Percentiles rank a stretch among this genome's conserved stretches.
These are phyloP conservation scores for Champsocephalus esox DNA, from an alignment of 2,797 vertebrate species.

Conservation along the genomic window DNA sequence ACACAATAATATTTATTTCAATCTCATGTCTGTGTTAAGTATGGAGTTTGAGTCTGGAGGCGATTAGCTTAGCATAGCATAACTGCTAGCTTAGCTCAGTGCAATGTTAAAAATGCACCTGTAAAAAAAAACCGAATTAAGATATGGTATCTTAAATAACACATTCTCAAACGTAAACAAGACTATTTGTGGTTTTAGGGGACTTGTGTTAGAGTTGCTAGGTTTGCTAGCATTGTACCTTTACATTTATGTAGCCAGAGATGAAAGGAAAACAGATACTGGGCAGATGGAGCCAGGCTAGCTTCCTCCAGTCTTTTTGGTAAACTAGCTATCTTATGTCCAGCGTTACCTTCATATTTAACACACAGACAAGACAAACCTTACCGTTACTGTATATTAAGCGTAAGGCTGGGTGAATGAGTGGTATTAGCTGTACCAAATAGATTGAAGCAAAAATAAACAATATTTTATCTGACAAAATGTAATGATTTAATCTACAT, in stretches of 20 bases:
- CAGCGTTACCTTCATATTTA: neutral
- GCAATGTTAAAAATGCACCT: neutral
- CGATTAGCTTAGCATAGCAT: neutral
- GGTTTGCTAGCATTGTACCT: neutral
- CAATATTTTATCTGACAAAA: no score
- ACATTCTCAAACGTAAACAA: neutral
- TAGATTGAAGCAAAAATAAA: no score
- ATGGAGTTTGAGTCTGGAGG: neutral
- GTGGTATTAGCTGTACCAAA: neutral
- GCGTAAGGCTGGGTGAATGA: neutral
- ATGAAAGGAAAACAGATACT: rapidly evolving
- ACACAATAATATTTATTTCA: neutral
- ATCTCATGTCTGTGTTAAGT: neutral
- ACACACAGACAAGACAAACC: neutral
- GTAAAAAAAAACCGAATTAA: neutral
- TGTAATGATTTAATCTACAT: no score
- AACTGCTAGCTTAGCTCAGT: neutral
- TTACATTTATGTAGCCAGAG: neutral
- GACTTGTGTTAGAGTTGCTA: neutral
- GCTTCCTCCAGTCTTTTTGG: neutral
- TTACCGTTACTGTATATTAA: neutral
- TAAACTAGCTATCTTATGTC: neutral
- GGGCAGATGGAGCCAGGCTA: neutral
- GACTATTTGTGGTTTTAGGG: neutral
- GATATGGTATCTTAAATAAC: neutral